Base-by-base conservation (phyloP, 2,113 vertebrate species). In the Urocitellus parryii region DNA sequence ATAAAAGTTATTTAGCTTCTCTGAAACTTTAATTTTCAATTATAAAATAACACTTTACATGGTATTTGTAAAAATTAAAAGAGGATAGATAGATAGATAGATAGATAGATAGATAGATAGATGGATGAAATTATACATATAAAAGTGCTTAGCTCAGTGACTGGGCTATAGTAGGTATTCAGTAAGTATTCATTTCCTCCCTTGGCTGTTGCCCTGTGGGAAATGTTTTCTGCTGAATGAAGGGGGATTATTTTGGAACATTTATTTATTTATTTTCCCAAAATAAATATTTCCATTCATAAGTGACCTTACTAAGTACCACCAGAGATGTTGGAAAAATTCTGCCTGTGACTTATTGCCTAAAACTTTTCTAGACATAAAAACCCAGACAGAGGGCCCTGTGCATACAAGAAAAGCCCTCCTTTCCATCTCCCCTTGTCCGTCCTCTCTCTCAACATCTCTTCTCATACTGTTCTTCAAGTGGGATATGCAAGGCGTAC, bases 281-380 rank as follows among this genome's bases (percentile, higher is more conserved):
- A 96, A 79, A 82, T 84, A 92, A 97, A 82, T 91, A 95, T 85
- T 93, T 94, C n/a, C 93, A 90, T 85, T 81, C 45, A 45, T 77
- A 63, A 94, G 29, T 77, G 73, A 39, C 45, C 68, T 90, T 88
- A 90, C 58, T 84, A 92, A 92, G 58, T 85, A 88, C 63, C 18
- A 79, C 16, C 39, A 89, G 18, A 13, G 91, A 86, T 61, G 45
- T 83, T 53, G 45, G 37, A 78, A 96, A 89, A 73, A 90, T 37
- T 72, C 76, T 77, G 42, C 42, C 63, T 94, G 29, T 37, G 39
- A 74, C 16, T 63, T 88, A 34, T 70, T 48, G 20, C 42, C 39
- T 87, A 48, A 91, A 95, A 51, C 7, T 92, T 80, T 81, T 92
- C 61, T 80, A 72, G 53, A 88, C 6, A 0, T 56, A 87, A 88